Base-by-base conservation (phyloP, 2,888 invertebrate species). In the Megaustenia siamemsis region DNA sequence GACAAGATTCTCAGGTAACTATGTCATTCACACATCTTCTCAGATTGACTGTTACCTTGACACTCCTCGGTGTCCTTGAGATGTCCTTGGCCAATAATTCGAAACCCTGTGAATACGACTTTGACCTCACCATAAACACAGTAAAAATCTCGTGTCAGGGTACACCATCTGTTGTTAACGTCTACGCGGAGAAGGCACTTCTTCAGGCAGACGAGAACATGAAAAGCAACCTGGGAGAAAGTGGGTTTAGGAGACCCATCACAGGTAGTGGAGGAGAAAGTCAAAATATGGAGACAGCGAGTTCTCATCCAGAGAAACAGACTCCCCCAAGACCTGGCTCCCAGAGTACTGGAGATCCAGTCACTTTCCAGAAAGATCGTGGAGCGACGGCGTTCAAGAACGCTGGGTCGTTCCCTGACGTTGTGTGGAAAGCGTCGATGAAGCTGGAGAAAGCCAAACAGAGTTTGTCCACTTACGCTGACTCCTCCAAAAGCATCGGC, bases 401-500 rank as follows among this genome's bases (percentile, higher is more conserved):
- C 40, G 68, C 32, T 5, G 73, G 49, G 1, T 32, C 79, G 2
- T 77, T 86, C 12, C 83, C 87, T 6, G 88, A 88, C 40, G 89
- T 87, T 49, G 83, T 91, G 12, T 87, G 87, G 75, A 90, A 91
- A 80, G 89, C 90, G 2, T 89, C 90, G 12, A 86, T 84, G 73
- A 79, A 90, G 24, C 86, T 92, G 40, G 86, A 89, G 56, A 86
- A 87, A 28, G 88, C 90, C 5, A 87, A 88, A 38, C 89, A 89
- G 38, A 89, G 86, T 12, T 82, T 92, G 35, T 82, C 84, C 1
- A 69, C 43, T 0, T 89, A 90, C 66, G 80, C 90, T 8, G 86
- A 85, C 43, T 89, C 88, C n/a, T 81, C 91, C n/a, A 83, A 87
- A 66, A 90, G 90, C 83, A 88, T 90, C 15, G 89, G 90, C 12